Base-by-base conservation (phyloP, 2,888 invertebrate species). In the Glomeris marginata region DNA sequence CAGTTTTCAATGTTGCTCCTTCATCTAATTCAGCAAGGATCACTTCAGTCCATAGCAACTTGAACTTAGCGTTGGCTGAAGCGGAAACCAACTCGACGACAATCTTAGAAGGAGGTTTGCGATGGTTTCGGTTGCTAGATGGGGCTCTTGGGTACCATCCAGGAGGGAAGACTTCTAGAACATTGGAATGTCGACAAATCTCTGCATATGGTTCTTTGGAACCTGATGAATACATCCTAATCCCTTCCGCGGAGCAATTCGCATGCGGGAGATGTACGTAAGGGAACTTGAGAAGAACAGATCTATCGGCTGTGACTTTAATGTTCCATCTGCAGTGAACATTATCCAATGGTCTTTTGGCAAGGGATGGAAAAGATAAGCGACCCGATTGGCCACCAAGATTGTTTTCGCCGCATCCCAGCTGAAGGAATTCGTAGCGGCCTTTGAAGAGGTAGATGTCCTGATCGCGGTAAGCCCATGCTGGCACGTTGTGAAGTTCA, bases 21-120 rank as follows among this genome's bases (percentile, higher is more conserved):
- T 80, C 81, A 34, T 77, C 79, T 44, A 21, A 16, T 8, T 46
- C 16, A 15, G 35, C 11, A 20, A 13, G 34, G 13, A 38, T 13
- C 8, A 55, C 41, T 47, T 51, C 54, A 2, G 49, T 46, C 55
- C 55, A 55, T 28, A 49, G 47, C 33, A 55, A 22, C 16, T 47
- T 34, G 20, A 55, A 54, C 13, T 45, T 37, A 5, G 51, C 33
- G 18, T 41, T 18, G 10, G 43, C 33, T 8, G 28, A 34, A 2
- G 54, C n/a, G 15, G 36, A 35, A 8, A 55, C 38, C 21, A 54
- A 49, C 13, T 52, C 20, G 10, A 50, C 34, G 28, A 28, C 28
- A 28, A 28, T 28, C 28, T 28, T 28, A 28, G 28, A 28, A 28
- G 28, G 28, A 28, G 28, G 28, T 8, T 28, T 28, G 28, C 28